phyloP scores from a whole-genome alignment of 1,140 invertebrate genomes.

The Scylla paramamosain region DNA sequence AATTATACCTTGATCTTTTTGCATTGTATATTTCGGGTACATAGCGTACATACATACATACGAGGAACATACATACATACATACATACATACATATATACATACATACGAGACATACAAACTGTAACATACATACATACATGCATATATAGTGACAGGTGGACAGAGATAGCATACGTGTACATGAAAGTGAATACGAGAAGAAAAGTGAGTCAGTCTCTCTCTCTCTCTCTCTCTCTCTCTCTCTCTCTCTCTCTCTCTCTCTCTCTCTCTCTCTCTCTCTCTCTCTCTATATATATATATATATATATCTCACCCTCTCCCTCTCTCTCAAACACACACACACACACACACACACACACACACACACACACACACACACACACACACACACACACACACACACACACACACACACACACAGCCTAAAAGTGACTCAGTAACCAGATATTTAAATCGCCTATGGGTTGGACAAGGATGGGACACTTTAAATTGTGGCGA shows the following conservation, averaged over 20 bases:
- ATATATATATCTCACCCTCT: background rate
- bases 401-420: background rate
- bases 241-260: conserved; percentile 55
- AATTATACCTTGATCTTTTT: background rate
- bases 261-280: conserved; percentile 38
- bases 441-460: background rate
- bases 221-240: conserved; percentile 55
- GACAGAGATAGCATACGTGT: too few relatives aligned
- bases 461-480: background rate
- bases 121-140: background rate
- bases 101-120: background rate
- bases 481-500: background rate
- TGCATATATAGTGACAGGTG: too few relatives aligned
- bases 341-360: background rate
- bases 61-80: background rate
- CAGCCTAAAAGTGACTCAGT: background rate
- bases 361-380: background rate
- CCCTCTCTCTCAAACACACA: background rate
- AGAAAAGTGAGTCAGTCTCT: background rate
- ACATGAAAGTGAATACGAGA: too few relatives aligned
- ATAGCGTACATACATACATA: background rate
- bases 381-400: background rate
- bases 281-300: too few relatives aligned
- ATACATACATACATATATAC: background rate
- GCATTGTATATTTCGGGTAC: background rate